phyloP scores from a whole-genome alignment of 2,113 vertebrate species.

The Reinhardtius hippoglossoides region DNA sequence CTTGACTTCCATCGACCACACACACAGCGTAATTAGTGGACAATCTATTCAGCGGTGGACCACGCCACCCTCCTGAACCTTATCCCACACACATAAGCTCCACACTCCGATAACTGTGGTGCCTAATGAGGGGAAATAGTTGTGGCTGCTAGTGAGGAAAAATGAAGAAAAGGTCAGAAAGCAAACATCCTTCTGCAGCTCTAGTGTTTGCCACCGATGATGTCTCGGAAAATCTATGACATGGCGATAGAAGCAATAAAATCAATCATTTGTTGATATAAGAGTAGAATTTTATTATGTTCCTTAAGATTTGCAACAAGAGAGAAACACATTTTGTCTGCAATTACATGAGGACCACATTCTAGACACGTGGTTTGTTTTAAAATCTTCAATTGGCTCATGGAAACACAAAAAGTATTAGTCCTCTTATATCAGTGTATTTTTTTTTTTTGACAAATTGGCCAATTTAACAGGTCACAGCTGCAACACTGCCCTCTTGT shows the following conservation, averaged over 20 bases:
- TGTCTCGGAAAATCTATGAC: slow-evolving; percentile 2
- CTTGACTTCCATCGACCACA: slow-evolving; percentile 83
- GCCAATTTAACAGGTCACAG: background rate
- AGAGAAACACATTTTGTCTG: background rate
- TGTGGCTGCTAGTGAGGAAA: slow-evolving; percentile 74
- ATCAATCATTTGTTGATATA: background rate
- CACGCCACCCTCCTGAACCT: slow-evolving; percentile 77
- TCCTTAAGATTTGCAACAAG: slow-evolving; percentile 1
- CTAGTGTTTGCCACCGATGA: slow-evolving; percentile 19
- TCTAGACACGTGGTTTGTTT: background rate
- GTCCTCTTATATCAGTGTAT: background rate
- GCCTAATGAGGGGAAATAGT: slow-evolving; percentile 83
- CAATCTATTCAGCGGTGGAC: slow-evolving; percentile 81
- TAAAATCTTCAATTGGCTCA: background rate
- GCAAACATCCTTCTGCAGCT: slow-evolving; percentile 46
- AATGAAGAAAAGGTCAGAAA: slow-evolving; percentile 82
- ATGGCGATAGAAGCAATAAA: background rate
- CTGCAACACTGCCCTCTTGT: slow-evolving; percentile 71
- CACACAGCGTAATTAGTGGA: slow-evolving; percentile 81
- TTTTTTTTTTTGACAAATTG: too few species aligned
- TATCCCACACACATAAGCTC: slow-evolving; percentile 50
- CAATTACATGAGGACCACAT: background rate
- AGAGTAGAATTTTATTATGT: background rate
- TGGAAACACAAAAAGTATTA: background rate
- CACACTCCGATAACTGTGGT: slow-evolving; percentile 52